Evolutionary conservation across 2,113 vertebrate species (phyloP).

Genomic region (Spheniscus mendiculus): DNA sequence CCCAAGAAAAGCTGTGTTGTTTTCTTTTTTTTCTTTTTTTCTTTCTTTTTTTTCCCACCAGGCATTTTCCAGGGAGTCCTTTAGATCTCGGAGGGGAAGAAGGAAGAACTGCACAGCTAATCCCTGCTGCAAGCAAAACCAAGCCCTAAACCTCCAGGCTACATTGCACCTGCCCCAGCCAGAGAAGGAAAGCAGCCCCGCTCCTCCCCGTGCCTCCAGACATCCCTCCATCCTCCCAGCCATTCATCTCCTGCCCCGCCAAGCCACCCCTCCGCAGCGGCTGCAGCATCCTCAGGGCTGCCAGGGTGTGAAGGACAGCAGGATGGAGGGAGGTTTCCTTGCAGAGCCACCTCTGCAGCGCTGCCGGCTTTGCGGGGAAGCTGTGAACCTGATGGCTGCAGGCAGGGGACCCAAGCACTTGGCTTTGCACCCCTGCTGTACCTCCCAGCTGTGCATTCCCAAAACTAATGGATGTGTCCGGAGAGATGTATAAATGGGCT

Average conservation of each 20-base stretch:
- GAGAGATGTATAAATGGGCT: not conserved
- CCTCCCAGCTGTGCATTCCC: not conserved
- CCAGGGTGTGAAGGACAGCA: not conserved
- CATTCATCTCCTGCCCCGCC: not conserved
- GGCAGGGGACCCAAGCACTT: not conserved
- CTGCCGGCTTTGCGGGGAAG: not conserved
- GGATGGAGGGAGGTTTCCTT: not conserved
- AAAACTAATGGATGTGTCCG: accelerated
- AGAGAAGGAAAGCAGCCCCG: not conserved
- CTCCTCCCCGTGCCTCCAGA: not conserved
- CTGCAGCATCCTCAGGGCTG: not conserved
- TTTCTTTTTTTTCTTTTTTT: not conserved
- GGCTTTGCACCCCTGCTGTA: not conserved
- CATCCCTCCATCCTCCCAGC: not conserved
- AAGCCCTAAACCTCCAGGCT: not conserved
- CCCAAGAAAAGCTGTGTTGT: not conserved
- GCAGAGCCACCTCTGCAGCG: not conserved
- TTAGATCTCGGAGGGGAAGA: not conserved
- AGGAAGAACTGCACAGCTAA: not conserved
- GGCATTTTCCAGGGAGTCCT: not conserved
- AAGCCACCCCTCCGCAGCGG: not conserved
- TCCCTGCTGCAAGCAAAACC: not conserved
- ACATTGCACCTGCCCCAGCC: not conserved
- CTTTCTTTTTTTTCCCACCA: accelerated
- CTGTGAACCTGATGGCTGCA: not conserved